Conservation (phyloP, 2,888 invertebrate species). For the Metellina segmentata region DNA sequence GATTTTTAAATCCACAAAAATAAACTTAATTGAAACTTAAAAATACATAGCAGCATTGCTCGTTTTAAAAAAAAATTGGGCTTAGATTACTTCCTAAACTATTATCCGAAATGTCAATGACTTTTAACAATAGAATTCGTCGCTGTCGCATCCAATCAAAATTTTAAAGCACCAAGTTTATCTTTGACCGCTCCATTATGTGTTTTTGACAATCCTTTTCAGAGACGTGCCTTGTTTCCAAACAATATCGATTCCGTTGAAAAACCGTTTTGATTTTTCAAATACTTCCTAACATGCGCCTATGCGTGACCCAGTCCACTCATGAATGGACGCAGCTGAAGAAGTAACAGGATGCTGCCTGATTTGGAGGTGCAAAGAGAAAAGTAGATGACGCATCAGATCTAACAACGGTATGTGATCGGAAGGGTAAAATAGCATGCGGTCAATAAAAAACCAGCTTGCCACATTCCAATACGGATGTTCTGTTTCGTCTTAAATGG, state of each 20-base stretch:
- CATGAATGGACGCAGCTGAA: conserved; percentile 11
- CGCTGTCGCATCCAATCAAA: neutral
- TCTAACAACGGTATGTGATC: conserved; percentile 13
- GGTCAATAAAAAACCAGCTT: conserved; percentile 12
- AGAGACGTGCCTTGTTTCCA: neutral
- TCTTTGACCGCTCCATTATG: neutral
- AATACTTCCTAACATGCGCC: neutral
- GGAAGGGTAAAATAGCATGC: conserved; percentile 13
- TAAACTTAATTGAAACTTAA: no score
- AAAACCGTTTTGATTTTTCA: conserved; percentile 12
- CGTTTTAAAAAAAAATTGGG: no score
- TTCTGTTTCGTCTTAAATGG: conserved; percentile 14
- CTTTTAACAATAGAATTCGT: neutral
- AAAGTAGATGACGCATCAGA: conserved; percentile 29
- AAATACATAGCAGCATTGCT: no score
- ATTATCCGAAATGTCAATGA: neutral
- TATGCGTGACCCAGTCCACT: conserved; percentile 12
- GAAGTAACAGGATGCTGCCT: conserved; percentile 36
- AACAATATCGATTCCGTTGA: conserved; percentile 18
- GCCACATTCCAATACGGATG: conserved; percentile 12
- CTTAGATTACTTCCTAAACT: no score
- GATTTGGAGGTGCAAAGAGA: conserved; percentile 24
- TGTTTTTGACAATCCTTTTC: neutral
- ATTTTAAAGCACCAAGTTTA: neutral
- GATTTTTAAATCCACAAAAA: no score